Percentiles rank a stretch among this genome's conserved stretches.
Evolutionary conservation across 2,113 vertebrate species (phyloP).

Genomic region (Beaufortia kweichowensis): DNA sequence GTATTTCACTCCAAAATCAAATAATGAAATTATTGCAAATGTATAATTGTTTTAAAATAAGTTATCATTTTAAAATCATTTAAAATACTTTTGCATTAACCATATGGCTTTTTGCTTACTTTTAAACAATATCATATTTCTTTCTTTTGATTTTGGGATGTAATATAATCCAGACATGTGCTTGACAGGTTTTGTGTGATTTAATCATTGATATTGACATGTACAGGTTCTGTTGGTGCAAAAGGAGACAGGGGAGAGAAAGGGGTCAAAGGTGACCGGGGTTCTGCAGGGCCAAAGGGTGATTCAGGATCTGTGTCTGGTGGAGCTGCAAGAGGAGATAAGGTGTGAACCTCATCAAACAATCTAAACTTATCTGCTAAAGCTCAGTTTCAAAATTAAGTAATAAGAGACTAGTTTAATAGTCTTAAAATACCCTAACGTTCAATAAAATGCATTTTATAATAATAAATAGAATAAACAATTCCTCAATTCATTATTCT

Average conservation of each 20-base stretch:
- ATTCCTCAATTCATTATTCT: too few species aligned
- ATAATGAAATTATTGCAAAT: neutral
- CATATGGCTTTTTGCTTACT: too few species aligned
- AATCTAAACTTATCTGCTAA: neutral
- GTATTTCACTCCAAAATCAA: neutral
- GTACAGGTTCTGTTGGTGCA: constrained; percentile 40
- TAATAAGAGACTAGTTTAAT: neutral
- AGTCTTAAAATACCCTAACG: too few species aligned
- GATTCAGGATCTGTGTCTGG: constrained; percentile 64
- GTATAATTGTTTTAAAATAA: too few species aligned
- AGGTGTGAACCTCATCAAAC: constrained; percentile 67
- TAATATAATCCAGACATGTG: neutral
- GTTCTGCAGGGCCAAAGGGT: constrained; percentile 76
- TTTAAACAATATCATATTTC: neutral
- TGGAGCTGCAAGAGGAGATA: constrained; percentile 69
- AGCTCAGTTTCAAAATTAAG: neutral
- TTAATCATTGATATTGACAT: neutral
- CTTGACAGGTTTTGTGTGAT: constrained; percentile 33
- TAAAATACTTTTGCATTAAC: too few species aligned
- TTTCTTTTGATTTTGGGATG: neutral
- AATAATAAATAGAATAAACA: too few species aligned
- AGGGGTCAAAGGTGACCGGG: constrained; percentile 66
- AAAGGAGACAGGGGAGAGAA: constrained; percentile 76
- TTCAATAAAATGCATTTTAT: too few species aligned
- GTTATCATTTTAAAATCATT: too few species aligned